phyloP scores from a whole-genome alignment of 2,797 vertebrate species.

The Myoxocephalus aenaeus region DNA sequence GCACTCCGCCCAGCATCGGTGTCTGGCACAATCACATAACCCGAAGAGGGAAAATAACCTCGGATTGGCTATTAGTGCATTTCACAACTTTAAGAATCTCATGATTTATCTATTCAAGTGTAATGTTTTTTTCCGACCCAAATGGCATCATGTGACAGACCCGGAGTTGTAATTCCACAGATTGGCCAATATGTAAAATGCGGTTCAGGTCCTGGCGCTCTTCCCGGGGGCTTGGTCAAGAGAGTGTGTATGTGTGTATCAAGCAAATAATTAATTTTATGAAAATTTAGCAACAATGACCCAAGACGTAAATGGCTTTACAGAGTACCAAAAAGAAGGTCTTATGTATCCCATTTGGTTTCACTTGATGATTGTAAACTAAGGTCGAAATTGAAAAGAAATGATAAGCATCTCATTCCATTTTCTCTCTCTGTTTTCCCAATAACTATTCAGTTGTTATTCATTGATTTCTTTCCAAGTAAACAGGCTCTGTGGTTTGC shows the following conservation, averaged over 20 bases:
- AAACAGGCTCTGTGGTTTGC: not conserved
- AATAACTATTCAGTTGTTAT: constrained; percentile 17
- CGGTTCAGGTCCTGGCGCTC: not conserved
- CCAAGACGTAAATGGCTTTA: not conserved
- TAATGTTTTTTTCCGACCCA: not conserved
- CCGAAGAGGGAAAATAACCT: not conserved
- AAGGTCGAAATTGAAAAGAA: not conserved
- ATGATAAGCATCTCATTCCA: not conserved
- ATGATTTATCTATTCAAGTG: not conserved
- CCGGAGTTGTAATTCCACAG: not conserved
- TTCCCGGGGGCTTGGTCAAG: not conserved
- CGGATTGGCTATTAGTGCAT: not conserved
- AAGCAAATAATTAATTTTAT: not conserved
- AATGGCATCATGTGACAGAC: not conserved
- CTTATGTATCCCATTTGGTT: not conserved
- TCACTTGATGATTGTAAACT: not conserved
- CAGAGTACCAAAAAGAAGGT: not conserved
- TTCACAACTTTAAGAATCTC: not conserved
- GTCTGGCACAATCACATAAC: not conserved
- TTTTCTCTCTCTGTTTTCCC: constrained; percentile 2
- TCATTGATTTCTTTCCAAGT: constrained; percentile 42
- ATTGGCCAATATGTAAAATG: not conserved
- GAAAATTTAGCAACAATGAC: not conserved
- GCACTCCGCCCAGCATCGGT: not conserved
- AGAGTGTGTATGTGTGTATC: not conserved